A percentile compares a stretch with the other conserved stretches of the same genome.
Evolutionary conservation across 2,888 invertebrate genomes (phyloP).

Genomic region (Campopleginae sp.): DNA sequence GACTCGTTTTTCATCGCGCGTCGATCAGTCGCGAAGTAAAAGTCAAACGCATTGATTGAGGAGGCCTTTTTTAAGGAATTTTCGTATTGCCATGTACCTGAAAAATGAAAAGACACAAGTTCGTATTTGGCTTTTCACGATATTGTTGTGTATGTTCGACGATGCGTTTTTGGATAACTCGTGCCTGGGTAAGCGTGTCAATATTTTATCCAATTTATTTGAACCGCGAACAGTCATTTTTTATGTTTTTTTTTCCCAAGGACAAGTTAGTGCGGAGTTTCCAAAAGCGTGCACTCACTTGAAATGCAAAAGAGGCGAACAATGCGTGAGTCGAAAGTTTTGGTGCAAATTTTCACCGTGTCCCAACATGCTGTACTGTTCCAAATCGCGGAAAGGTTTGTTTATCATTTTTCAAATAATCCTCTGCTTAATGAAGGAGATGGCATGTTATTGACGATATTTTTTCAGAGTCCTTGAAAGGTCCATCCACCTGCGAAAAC

Average conservation of each 20-base stretch:
- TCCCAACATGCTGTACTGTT: slow-evolving; percentile 78
- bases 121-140: slow-evolving; percentile 43
- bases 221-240: neutral
- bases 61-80: neutral
- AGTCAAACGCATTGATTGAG: slow-evolving; percentile 18
- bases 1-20: slow-evolving; percentile 35
- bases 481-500: slow-evolving; percentile 75
- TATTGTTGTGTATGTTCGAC: slow-evolving; percentile 43
- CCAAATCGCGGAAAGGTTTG: slow-evolving; percentile 75
- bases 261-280: slow-evolving; percentile 56
- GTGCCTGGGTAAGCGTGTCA: slow-evolving; percentile 51
- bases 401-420: neutral
- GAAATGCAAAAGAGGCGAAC: slow-evolving; percentile 71
- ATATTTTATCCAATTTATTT: neutral
- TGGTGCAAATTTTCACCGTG: slow-evolving; percentile 77
- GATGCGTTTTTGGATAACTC: slow-evolving; percentile 52
- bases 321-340: slow-evolving; percentile 77
- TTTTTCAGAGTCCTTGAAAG: slow-evolving; percentile 74
- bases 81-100: slow-evolving; percentile 43
- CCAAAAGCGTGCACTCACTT: slow-evolving; percentile 72
- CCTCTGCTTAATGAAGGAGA: neutral
- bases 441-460: neutral
- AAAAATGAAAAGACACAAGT: slow-evolving; percentile 1
- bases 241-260: slow-evolving; percentile 11
- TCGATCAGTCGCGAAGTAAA: slow-evolving; percentile 47